Evolutionary conservation across 2,888 invertebrate species (phyloP).

Genomic region (Iphiclides podalirius): DNA sequence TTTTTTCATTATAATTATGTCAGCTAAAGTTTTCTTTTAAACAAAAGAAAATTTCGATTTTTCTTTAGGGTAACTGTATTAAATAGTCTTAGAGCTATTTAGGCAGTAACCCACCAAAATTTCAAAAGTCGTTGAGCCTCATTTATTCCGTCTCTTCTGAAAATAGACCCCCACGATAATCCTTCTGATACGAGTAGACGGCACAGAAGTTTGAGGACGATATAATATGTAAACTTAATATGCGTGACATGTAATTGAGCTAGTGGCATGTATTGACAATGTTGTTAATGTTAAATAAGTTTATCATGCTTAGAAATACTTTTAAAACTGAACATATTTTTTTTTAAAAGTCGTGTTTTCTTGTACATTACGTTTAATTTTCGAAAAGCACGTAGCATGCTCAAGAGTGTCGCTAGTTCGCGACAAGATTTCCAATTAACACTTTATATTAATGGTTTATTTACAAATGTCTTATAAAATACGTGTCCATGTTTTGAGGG

Average conservation of each 20-base stretch:
- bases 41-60: too few species aligned
- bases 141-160: too few species aligned
- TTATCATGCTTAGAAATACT: not conserved
- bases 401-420: not conserved
- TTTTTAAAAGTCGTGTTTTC: not conserved
- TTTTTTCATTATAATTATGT: too few species aligned
- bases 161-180: too few species aligned
- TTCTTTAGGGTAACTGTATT: too few species aligned
- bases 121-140: too few species aligned
- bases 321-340: not conserved
- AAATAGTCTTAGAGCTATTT: too few species aligned
- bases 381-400: not conserved
- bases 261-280: not conserved
- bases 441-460: slow-evolving; percentile 8
- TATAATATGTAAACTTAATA: too few species aligned
- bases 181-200: too few species aligned
- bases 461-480: slow-evolving; percentile 14
- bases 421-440: not conserved
- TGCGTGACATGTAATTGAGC: too few species aligned
- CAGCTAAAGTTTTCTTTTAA: too few species aligned
- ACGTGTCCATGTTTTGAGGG: slow-evolving; percentile 15
- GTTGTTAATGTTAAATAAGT: not conserved
- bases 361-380: not conserved
- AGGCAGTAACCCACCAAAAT: too few species aligned
- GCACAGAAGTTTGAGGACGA: not conserved